Conservation (phyloP, 2,113 vertebrate genomes). For the Phaetusa simplex region DNA sequence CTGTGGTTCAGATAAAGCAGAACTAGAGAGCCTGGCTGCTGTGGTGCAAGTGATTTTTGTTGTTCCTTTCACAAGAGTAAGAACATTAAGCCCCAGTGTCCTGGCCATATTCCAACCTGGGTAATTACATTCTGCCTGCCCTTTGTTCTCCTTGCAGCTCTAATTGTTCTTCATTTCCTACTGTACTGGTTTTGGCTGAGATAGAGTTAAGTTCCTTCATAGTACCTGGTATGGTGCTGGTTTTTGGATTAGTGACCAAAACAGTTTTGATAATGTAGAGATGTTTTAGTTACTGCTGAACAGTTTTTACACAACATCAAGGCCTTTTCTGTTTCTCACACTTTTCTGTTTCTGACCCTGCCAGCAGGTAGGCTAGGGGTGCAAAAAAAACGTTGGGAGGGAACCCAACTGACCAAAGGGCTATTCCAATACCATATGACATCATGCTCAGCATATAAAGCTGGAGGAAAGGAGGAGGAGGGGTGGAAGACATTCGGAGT, state of each 20-base stretch:
- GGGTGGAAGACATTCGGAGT: background rate
- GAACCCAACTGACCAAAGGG: background rate
- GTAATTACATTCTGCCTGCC: background rate
- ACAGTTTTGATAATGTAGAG: background rate
- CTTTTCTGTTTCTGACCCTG: background rate
- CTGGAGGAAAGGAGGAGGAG: background rate
- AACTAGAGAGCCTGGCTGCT: background rate
- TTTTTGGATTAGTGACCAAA: background rate
- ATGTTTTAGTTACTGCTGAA: background rate
- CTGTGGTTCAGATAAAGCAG: background rate
- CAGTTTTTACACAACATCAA: background rate
- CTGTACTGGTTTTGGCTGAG: background rate
- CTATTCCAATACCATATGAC: background rate
- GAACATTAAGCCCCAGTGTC: background rate
- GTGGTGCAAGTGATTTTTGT: accelerated
- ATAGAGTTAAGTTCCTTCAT: background rate
- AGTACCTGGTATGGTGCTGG: background rate
- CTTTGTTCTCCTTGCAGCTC: background rate
- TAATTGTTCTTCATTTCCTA: background rate
- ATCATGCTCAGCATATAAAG: background rate
- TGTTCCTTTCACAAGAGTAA: background rate
- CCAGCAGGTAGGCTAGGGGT: background rate
- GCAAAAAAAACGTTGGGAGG: background rate
- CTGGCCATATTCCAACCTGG: background rate
- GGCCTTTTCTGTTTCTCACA: background rate